Evolutionary conservation across 2,113 vertebrate genomes (phyloP).

Genomic region (Apodemus speciosus): DNA sequence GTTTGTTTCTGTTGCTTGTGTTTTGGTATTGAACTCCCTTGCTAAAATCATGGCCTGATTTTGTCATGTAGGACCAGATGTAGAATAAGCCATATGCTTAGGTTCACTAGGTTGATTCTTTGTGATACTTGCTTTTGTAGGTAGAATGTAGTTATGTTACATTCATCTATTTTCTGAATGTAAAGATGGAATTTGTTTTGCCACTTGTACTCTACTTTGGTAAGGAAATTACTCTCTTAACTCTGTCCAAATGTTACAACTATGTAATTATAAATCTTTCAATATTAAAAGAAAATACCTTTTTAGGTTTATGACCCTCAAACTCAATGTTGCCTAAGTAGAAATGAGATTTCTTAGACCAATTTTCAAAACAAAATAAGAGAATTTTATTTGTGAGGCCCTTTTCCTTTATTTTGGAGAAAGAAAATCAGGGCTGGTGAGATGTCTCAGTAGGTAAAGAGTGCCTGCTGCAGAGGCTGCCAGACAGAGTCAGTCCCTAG

Average conservation of each 20-base stretch:
- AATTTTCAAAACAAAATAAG: slow-evolving; percentile 13
- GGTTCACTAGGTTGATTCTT: background rate
- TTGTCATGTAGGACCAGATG: background rate
- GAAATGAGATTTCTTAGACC: slow-evolving; percentile 37
- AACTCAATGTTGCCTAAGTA: background rate
- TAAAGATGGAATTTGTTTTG: background rate
- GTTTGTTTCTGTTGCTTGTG: background rate
- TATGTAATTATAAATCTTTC: slow-evolving; percentile 10
- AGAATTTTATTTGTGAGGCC: background rate
- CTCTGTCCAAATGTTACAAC: background rate
- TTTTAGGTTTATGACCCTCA: background rate
- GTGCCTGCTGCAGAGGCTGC: background rate
- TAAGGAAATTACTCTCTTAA: background rate
- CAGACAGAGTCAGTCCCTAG: background rate
- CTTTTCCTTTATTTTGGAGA: background rate
- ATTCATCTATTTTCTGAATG: background rate
- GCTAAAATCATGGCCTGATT: background rate
- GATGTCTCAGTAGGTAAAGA: background rate
- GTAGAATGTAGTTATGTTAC: background rate
- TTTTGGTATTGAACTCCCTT: background rate
- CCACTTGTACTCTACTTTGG: background rate
- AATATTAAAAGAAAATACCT: background rate
- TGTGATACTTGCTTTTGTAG: background rate
- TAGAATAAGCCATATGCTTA: background rate
- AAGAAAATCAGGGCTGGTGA: background rate